Evolutionary conservation across 2,888 invertebrate species (phyloP).

Genomic region (Apotomis betuletana): DNA sequence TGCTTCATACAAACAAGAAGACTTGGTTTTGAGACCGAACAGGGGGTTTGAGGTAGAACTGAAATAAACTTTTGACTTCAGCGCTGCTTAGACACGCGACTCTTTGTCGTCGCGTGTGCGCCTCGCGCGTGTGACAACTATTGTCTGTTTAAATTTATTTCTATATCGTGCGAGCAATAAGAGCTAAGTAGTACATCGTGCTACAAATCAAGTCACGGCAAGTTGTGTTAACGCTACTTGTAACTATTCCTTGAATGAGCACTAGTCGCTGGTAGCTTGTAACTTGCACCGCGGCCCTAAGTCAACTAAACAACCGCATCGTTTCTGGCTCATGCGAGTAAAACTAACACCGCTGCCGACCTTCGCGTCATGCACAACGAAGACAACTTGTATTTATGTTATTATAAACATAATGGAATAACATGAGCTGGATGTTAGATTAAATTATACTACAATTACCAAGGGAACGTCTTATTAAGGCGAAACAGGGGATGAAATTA

Average conservation of each 20-base stretch:
- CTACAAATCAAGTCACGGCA: too few relatives aligned
- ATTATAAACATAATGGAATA: conserved; percentile 27
- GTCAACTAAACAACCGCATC: conserved; percentile 67
- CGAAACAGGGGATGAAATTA: conserved; percentile 10
- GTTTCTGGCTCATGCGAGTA: conserved; percentile 53
- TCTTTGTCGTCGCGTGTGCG: too few relatives aligned
- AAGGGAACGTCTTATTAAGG: conserved; percentile 1
- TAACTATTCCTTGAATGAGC: not conserved
- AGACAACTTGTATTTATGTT: conserved; percentile 33
- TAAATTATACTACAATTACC: conserved; percentile 16
- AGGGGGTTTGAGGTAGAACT: too few relatives aligned
- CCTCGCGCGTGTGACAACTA: too few relatives aligned
- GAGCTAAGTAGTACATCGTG: too few relatives aligned
- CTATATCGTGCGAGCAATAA: too few relatives aligned
- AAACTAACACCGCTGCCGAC: conserved; percentile 50
- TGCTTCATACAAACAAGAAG: too few relatives aligned
- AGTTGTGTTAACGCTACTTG: too few relatives aligned
- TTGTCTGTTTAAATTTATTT: too few relatives aligned
- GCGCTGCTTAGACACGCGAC: too few relatives aligned
- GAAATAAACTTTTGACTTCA: too few relatives aligned
- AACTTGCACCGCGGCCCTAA: conserved; percentile 46
- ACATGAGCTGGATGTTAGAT: conserved; percentile 14
- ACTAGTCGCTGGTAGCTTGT: conserved; percentile 6
- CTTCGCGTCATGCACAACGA: conserved; percentile 26
- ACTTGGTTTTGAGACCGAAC: too few relatives aligned